Evolutionary conservation across 2,888 invertebrate species (phyloP).

Genomic region (Eulithis testata): DNA sequence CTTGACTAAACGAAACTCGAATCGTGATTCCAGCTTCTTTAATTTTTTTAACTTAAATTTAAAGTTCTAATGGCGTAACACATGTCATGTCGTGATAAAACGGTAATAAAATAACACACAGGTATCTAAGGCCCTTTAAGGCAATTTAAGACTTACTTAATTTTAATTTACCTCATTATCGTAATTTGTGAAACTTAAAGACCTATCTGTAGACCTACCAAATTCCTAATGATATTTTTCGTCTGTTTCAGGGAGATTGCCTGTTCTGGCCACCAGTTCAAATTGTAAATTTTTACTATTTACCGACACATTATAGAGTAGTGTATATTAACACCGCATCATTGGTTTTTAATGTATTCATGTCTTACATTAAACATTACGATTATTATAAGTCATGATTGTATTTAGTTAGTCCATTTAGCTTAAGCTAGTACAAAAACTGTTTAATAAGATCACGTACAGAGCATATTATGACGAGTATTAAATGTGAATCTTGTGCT

Average conservation of each 20-base stretch:
- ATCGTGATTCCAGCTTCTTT: too few relatives aligned
- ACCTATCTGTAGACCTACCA: too few relatives aligned
- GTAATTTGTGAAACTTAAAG: too few relatives aligned
- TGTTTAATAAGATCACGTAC: background rate
- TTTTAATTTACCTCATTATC: too few relatives aligned
- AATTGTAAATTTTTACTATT: conserved; percentile 93
- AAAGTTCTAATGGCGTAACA: too few relatives aligned
- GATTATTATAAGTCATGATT: conserved; percentile 51
- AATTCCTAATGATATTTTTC: background rate
- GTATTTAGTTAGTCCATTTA: background rate
- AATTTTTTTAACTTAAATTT: too few relatives aligned
- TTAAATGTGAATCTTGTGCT: conserved; percentile 29
- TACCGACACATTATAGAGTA: conserved; percentile 93
- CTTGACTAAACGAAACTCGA: too few relatives aligned
- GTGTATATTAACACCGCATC: conserved; percentile 94
- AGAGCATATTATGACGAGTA: background rate
- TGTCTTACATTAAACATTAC: conserved; percentile 94
- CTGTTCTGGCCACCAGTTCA: conserved; percentile 96
- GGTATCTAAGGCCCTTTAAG: too few relatives aligned
- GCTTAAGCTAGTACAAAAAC: conserved; percentile 1
- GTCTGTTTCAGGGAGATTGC: conserved; percentile 91
- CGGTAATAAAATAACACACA: too few relatives aligned
- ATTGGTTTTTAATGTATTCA: conserved; percentile 93
- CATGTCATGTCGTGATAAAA: too few relatives aligned
- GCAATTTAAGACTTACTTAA: too few relatives aligned